These are phyloP conservation scores for Bos taurus DNA, from an alignment of 2,113 vertebrate species.

Conservation along the genomic window DNA sequence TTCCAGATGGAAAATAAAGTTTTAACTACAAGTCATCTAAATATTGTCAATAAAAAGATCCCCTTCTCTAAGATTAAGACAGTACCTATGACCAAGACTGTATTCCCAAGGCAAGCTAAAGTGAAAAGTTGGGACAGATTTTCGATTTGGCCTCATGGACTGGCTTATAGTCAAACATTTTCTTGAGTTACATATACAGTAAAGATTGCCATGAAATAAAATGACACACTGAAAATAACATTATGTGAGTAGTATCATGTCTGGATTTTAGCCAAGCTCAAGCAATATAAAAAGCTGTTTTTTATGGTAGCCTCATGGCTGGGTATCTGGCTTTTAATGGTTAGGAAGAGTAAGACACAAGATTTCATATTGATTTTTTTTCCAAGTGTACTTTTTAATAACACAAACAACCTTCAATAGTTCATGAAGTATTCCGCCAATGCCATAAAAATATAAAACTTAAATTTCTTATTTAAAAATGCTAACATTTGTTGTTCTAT, in stretches of 20 bases:
- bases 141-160: not conserved
- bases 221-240: constrained; percentile 19
- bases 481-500: not conserved
- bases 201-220: constrained; percentile 31
- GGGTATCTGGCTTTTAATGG: constrained; percentile 15
- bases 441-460: not conserved
- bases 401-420: constrained; percentile 21
- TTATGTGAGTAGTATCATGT: not conserved
- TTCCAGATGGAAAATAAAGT: not conserved
- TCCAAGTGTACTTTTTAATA: constrained; percentile 51
- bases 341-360: not conserved
- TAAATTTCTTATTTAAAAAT: constrained; percentile 26
- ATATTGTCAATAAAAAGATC: not conserved
- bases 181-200: not conserved
- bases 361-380: constrained; percentile 49
- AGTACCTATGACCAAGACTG: not conserved
- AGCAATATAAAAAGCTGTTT: constrained; percentile 26
- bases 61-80: not conserved
- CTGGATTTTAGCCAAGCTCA: constrained; percentile 22
- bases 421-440: not conserved
- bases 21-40: not conserved
- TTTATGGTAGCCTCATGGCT: not conserved
- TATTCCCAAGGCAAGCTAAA: not conserved
- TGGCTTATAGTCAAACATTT: not conserved
- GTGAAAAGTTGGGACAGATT: not conserved